phyloP scores from a whole-genome alignment of 2,888 invertebrate species.

The Tridacna gigas region DNA sequence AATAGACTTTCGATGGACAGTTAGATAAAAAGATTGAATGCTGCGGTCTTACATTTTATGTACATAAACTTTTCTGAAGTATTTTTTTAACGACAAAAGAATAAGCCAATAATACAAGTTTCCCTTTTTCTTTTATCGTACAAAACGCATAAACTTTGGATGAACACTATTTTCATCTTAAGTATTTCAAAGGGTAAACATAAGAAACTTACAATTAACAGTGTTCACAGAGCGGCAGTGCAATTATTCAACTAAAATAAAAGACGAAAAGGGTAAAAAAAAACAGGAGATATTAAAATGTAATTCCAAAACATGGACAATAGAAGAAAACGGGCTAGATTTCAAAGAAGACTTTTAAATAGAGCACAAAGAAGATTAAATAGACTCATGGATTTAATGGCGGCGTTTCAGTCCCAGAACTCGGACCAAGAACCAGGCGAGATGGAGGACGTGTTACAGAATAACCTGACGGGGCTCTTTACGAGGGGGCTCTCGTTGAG shows the following conservation, averaged over 20 bases:
- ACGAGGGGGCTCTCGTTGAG: background rate
- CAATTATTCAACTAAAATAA: background rate
- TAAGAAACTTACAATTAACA: too few relatives aligned
- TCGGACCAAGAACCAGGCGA: constrained; percentile 19
- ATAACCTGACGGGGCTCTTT: constrained; percentile 8
- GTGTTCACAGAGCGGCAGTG: background rate
- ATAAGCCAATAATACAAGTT: too few relatives aligned
- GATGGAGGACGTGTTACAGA: constrained; percentile 1
- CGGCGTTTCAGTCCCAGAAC: background rate
- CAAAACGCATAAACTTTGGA: background rate
- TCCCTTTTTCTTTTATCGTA: background rate
- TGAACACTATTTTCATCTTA: too few relatives aligned
- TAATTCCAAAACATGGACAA: constrained; percentile 1
- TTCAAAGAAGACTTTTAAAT: background rate
- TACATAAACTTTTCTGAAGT: too few relatives aligned
- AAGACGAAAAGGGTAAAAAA: background rate
- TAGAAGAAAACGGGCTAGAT: background rate
- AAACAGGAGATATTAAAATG: constrained; percentile 6
- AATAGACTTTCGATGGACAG: too few relatives aligned
- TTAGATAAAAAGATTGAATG: too few relatives aligned
- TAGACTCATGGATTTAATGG: constrained; percentile 14
- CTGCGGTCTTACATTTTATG: too few relatives aligned
- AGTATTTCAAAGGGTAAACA: too few relatives aligned
- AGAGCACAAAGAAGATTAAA: constrained; percentile 20
- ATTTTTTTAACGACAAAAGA: too few relatives aligned